phyloP scores from a whole-genome alignment of 2,888 invertebrate genomes.

The Mesorhabditis sp. region DNA sequence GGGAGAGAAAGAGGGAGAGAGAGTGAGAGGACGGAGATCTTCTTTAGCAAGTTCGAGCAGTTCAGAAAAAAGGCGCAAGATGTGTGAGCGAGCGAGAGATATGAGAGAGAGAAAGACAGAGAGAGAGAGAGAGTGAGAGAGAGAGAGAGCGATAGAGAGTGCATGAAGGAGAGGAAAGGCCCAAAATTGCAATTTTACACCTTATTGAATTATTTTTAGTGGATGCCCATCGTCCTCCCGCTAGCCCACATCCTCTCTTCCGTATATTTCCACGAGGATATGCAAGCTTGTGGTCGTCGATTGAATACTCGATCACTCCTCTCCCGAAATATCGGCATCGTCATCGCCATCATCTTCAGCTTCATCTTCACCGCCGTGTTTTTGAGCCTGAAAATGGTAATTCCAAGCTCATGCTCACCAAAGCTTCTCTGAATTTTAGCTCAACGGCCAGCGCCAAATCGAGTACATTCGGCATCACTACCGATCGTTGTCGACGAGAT shows the following conservation, averaged over 20 bases:
- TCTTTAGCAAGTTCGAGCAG: too few relatives aligned
- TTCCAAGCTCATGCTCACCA: not conserved
- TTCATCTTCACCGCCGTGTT: constrained; percentile 1
- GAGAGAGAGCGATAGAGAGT: too few relatives aligned
- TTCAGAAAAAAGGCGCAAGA: too few relatives aligned
- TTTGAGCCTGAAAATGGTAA: not conserved
- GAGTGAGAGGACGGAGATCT: too few relatives aligned
- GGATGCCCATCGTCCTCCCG: not conserved
- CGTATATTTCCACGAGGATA: not conserved
- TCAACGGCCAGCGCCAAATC: constrained; percentile 2
- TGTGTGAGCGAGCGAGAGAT: too few relatives aligned
- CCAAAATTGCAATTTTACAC: too few relatives aligned
- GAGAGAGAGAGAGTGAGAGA: too few relatives aligned
- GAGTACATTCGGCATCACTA: constrained; percentile 1
- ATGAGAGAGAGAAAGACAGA: too few relatives aligned
- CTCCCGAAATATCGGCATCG: not conserved
- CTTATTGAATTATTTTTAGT: not conserved
- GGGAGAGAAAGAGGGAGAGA: too few relatives aligned
- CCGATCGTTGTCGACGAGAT: not conserved
- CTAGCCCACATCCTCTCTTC: not conserved
- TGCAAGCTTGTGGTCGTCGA: not conserved
- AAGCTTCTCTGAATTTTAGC: not conserved
- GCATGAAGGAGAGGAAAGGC: too few relatives aligned
- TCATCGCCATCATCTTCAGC: not conserved
- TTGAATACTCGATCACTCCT: not conserved